Evolutionary conservation across 1,140 invertebrate species (phyloP), one percentile per base, ranked within the genome.

Genomic region (Bradynema listronoti): DNA sequence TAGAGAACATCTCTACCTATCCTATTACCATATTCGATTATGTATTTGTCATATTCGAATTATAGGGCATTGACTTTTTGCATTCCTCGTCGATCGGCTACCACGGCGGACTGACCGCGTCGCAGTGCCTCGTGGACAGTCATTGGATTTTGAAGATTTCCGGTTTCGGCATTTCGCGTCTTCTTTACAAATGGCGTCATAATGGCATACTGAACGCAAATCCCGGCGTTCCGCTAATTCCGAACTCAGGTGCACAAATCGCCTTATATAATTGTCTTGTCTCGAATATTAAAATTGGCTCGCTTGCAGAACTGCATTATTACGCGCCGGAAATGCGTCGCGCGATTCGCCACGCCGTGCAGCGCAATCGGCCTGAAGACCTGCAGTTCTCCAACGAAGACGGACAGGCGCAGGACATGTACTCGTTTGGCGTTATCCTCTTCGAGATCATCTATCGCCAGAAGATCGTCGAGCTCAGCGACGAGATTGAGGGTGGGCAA

Each of bases 141-240:
- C 67, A 69, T 58, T 69, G 67, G 67, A 73, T 69, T 49, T n/a
- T 69, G 25, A 69, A 69, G 46, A 42, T 69, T 11, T 56, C 56
- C 24, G 67, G 66, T 39, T 69, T 72, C 34, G 69, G 67, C 14
- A 66, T 68, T 34, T 53, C 71, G 1, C 49, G 70, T 34, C 33
- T 69, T 46, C 58, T 69, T 14, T 72, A 57, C 39, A 66, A 68
- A 51, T 69, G 67, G 67, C 42, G 65, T 1, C 47, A 72, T 42
- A 73, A 63, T n/a, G 71, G 71, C 33, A 61, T 64, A 53, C 7
- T 69, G 14, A 33, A 60, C n/a, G 47, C 16, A 3, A 50, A 14
- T 39, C 36, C 27, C 22, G 42, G 42, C 27, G 42, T 43, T 9
- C 42, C 42, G 22, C 42, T 43, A 3, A 43, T 43, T 43, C 42